Evolutionary conservation across 1,140 invertebrate species (phyloP), one percentile per base, ranked within the genome.

Genomic region (Drosophila repletoides): DNA sequence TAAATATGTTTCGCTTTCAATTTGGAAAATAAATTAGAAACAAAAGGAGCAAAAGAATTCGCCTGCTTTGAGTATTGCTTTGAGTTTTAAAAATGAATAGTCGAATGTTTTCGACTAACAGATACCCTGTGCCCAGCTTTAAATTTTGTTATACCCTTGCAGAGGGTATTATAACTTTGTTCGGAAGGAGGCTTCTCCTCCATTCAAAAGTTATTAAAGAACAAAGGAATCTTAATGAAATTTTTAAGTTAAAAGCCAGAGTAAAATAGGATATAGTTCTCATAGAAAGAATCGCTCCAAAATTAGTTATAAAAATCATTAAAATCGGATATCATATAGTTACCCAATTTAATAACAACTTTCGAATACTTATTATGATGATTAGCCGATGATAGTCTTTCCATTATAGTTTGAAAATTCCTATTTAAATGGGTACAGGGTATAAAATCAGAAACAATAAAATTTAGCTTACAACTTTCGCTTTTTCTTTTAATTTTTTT

Each of bases 1-100:
- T 52, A 63, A 77, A 84, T 84, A 84, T 77, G 76, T 81, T 68
- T 76, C 26, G 66, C 33, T 40, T 67, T 64, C 15, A 22, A 48
- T 40, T 15, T 1, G 38, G 24, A 29, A 29, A 53, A 12, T 31
- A n/a, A n/a, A n/a, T n/a, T n/a, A n/a, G n/a, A n/a, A 28, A 59
- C 14, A 21, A 17, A 51, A 45, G 24, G 19, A 29, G 9, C 45
- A 21, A 48, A 28, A 1, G 26, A 48, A 36, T 15, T 52, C 28
- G 58, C 58, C 58, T 41, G 40, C 14, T 64, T 56, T 52, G 41
- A 43, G 40, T 61, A 74, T 70, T 61, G 76, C 76, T 66, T 69
- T 22, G 12, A 48, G 34, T 65, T 67, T n/a, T 7, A 26, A n/a
- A 45, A 34, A 5, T 10, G 19, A 53, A 53, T 22, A 52, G 9